phyloP scores from a whole-genome alignment of 2,888 invertebrate species.

The Cataglyphis cursor region DNA sequence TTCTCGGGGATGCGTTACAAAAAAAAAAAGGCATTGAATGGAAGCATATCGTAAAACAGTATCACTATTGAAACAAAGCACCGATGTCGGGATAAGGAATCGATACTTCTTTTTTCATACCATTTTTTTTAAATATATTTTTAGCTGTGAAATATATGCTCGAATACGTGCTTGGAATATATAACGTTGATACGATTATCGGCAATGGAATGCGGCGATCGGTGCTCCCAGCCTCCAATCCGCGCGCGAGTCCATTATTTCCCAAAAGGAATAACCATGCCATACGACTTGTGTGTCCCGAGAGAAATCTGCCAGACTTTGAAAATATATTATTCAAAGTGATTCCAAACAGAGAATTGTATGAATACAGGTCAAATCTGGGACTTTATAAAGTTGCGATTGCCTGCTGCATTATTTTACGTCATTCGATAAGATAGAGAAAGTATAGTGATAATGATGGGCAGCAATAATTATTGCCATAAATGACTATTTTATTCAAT shows the following conservation, averaged over 20 bases:
- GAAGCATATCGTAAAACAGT: neutral
- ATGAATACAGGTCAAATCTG: constrained; percentile 11
- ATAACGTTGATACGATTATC: constrained; percentile 45
- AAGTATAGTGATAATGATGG: neutral
- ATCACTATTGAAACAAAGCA: constrained; percentile 1
- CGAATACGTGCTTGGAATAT: constrained; percentile 18
- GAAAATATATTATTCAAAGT: constrained; percentile 37
- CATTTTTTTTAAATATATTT: neutral
- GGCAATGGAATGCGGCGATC: constrained; percentile 19
- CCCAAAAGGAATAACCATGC: constrained; percentile 22
- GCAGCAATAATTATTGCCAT: neutral
- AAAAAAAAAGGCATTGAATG: neutral
- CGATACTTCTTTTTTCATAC: neutral
- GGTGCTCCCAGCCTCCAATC: constrained; percentile 7
- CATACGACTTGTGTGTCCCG: neutral
- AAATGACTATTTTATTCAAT: neutral
- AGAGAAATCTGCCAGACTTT: constrained; percentile 45
- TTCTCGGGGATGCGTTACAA: neutral
- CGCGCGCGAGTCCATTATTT: constrained; percentile 7
- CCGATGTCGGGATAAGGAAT: constrained; percentile 14
- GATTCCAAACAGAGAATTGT: constrained; percentile 39
- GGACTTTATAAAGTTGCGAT: constrained; percentile 28
- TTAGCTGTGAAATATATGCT: neutral
- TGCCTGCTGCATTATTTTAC: constrained; percentile 16
- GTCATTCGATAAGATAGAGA: neutral